These are phyloP conservation scores for Petaurus breviceps DNA, from an alignment of 2,113 vertebrate species.

Conservation along the genomic window DNA sequence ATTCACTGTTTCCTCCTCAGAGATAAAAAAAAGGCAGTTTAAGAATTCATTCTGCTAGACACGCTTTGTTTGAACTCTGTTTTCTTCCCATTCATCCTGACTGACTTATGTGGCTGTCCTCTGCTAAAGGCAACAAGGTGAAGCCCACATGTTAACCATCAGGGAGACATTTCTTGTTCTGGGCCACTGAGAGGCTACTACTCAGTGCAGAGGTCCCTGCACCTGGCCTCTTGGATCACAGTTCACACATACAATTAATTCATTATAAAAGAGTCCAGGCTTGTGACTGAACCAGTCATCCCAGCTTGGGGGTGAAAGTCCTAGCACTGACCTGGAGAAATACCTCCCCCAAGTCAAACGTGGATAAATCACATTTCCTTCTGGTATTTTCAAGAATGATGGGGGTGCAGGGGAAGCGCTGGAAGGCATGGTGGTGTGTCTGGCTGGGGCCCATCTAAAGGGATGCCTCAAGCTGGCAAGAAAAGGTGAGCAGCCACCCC, in stretches of 20 bases:
- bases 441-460: not conserved
- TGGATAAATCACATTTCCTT: constrained; percentile 83
- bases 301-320: constrained; percentile 84
- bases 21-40: not conserved
- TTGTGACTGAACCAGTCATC: constrained; percentile 85
- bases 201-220: constrained; percentile 88
- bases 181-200: constrained; percentile 87
- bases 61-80: constrained; percentile 58
- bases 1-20: not conserved
- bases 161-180: constrained; percentile 84
- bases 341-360: constrained; percentile 81
- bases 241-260: constrained; percentile 92
- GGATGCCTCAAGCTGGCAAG: constrained; percentile 3
- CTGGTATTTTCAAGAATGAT: constrained; percentile 35
- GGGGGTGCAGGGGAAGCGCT: not conserved
- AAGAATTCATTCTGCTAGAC: constrained; percentile 44
- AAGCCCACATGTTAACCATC: constrained; percentile 89
- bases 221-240: constrained; percentile 89
- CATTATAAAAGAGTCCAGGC: constrained; percentile 87
- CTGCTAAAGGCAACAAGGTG: constrained; percentile 72
- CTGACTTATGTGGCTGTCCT: constrained; percentile 71
- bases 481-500: not conserved
- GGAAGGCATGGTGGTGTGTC: not conserved
- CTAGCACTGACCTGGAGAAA: constrained; percentile 89
- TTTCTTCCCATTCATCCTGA: constrained; percentile 66